Evolutionary conservation across 2,797 vertebrate species (phyloP).

Genomic region (Erethizon dorsatum): DNA sequence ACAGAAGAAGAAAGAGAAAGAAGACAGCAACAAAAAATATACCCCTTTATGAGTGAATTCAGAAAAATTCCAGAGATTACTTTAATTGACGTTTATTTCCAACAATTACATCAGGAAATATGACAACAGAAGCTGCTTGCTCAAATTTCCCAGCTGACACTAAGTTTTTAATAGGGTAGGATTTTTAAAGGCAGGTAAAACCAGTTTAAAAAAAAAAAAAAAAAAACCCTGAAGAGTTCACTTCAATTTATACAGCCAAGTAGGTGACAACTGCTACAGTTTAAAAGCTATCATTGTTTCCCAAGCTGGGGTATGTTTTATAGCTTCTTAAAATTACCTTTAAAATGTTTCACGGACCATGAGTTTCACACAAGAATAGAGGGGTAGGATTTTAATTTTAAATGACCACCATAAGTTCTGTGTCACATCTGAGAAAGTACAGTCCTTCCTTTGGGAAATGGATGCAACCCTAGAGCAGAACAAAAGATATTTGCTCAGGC

Average conservation of each 20-base stretch:
- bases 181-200: slow-evolving; percentile 48
- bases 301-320: neutral
- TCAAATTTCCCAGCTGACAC: neutral
- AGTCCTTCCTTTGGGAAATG: neutral
- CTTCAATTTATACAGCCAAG: neutral
- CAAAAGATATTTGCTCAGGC: neutral
- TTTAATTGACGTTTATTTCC: slow-evolving; percentile 43
- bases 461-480: neutral
- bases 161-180: neutral
- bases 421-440: neutral
- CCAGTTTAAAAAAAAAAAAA: neutral
- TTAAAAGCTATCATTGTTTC: neutral
- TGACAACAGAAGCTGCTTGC: neutral
- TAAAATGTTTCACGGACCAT: neutral
- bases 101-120: neutral
- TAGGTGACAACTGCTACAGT: neutral
- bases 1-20: neutral
- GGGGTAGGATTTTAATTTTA: neutral
- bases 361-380: neutral
- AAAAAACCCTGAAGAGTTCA: slow-evolving; percentile 23
- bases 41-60: neutral
- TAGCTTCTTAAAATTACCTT: slow-evolving; percentile 41
- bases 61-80: slow-evolving; percentile 32
- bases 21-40: neutral
- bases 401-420: neutral